Evolutionary conservation across 2,888 invertebrate genomes (phyloP), one percentile per base, ranked within the genome.

Genomic region (Alloplasta piceator): DNA sequence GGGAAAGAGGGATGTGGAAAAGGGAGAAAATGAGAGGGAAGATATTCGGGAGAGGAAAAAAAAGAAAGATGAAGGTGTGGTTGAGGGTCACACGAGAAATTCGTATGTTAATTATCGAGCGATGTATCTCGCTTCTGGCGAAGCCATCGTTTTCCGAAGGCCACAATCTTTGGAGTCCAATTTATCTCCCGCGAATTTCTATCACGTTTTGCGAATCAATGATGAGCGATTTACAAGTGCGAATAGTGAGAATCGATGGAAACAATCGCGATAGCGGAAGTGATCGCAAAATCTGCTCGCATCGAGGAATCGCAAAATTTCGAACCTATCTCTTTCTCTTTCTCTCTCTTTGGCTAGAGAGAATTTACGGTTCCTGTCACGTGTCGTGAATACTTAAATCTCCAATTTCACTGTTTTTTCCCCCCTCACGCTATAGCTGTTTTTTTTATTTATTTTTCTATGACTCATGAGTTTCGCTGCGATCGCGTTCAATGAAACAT

Each of bases 51-150:
- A 12, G 61, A 58, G 52, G 60, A 55, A 72, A 36, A 66, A 72
- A 38, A 43, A 48, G 50, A 70, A 41, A 70, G 71, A 66, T 10
- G 72, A 81, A 81, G 81, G 81, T 70, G 81, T 61, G 77, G 81
- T 70, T 66, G 72, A 50, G 56, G 77, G 67, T 63, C 63, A 60
- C 7, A 16, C 60, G 12, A 64, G 52, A 26, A 26, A 26, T 52
- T 68, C 80, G 46, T 66, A 9, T 71, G 38, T 70, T 73, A 60
- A 77, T 64, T 64, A 60, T 52, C 73, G 58, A 39, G 48, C 63
- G 36, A 63, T 56, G 67, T 71, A 71, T 66, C 66, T 48, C 55
- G 61, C 67, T 14, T 38, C n/a, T 60, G 50, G 39, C 41, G n/a
- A 38, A 67, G 52, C 63, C 63, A 48, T 68, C 58, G 43, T 12